Base-by-base conservation (phyloP, 2,888 invertebrate genomes). In the Nemoura dubitans region DNA sequence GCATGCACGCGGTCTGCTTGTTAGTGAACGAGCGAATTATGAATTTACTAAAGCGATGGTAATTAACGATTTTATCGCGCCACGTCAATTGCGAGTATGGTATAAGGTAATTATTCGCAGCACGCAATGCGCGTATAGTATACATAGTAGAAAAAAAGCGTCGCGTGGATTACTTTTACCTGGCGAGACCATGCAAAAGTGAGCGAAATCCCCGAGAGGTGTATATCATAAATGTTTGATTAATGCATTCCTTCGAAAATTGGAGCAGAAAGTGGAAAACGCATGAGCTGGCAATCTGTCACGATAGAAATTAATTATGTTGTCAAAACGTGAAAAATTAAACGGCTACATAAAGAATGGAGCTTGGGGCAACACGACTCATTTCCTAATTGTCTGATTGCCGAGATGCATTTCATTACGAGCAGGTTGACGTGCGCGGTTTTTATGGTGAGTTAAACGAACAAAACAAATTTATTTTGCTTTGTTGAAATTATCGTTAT, bases 211-310 rank as follows among this genome's bases (percentile, higher is more conserved):
- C 26, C n/a, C 0, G 76, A 3, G 59, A 59, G 59, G 59, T 59
- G 14, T 59, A 36, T 10, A 36, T 36, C 5, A 10, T 36, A 36
- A 36, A 36, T 3, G 59, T 59, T 59, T 59, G 59, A 59, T 59
- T 59, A 59, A 59, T 59, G 59, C 14, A 59, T 59, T 16, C 59
- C 59, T 59, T 59, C 59, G 59, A 25, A 78, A 78, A 78, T 28
- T 78, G 26, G 78, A 78, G 78, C 78, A 78, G n/a, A 78, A 78
- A 78, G n/a, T 26, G 78, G 78, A n/a, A 78, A 78, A 78, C 59
- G 59, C 59, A 21, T 59, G 59, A 59, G 59, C 78, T 78, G 78
- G 6, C 78, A 78, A 10, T 78, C 28, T 78, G 28, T 78, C 78
- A 78, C 78, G 78, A 28, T 78, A 78, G 78, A 78, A 26, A 28